Conservation (phyloP, 2,797 vertebrate species). For the Leptoclinus maculatus region DNA sequence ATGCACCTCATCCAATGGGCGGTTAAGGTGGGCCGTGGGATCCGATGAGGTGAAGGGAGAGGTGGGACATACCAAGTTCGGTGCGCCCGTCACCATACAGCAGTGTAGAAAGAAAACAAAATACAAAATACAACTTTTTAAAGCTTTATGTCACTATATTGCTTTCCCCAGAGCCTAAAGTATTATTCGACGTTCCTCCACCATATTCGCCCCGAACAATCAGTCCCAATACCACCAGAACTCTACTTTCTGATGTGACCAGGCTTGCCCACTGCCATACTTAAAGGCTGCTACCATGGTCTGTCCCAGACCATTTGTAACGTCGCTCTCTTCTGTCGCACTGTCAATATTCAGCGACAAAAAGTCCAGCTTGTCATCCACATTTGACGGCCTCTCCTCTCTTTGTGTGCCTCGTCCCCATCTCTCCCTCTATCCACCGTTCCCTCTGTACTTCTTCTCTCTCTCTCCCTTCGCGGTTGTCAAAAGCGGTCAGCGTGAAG, state of each 20-base stretch:
- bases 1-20: neutral
- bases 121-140: too few relatives aligned
- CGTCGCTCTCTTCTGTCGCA: neutral
- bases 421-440: neutral
- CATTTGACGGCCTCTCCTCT: neutral
- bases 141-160: too few relatives aligned
- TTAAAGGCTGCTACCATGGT: neutral
- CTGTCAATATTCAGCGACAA: neutral
- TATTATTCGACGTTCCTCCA: too few relatives aligned
- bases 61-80: neutral
- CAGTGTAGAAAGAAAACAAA: too few relatives aligned
- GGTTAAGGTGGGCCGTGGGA: too few relatives aligned
- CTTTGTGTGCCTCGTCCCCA: neutral
- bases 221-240: neutral
- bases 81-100: neutral
- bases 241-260: neutral
- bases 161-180: too few relatives aligned
- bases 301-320: neutral
- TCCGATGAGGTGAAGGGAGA: neutral
- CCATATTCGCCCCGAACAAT: neutral
- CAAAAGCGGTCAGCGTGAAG: constrained; percentile 32
- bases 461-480: constrained; percentile 38
- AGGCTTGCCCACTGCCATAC: neutral
- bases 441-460: neutral
- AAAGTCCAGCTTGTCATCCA: constrained; percentile 6